Evolutionary conservation across 2,113 vertebrate genomes (phyloP).

Genomic region (Aramus guarauna): DNA sequence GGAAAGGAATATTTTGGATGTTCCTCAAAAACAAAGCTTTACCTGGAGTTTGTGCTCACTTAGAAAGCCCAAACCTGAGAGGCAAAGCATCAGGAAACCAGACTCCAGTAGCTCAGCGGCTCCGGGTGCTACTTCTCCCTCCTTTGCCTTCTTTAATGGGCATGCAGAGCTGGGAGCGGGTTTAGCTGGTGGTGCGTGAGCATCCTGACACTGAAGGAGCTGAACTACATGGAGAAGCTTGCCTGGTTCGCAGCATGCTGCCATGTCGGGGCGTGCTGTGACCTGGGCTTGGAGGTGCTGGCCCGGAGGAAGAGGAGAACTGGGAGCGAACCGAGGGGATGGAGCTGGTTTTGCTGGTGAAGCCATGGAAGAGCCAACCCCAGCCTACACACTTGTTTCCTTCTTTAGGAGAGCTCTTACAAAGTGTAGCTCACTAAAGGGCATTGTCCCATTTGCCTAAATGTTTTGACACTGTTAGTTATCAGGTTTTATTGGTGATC

Average conservation of each 20-base stretch:
- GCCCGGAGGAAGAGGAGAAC: neutral
- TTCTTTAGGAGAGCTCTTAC: neutral
- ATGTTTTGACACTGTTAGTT: conserved; percentile 29
- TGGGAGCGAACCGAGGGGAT: fast-evolving
- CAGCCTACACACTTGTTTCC: neutral
- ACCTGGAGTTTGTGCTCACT: fast-evolving
- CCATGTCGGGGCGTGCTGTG: fast-evolving
- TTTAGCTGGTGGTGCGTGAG: fast-evolving
- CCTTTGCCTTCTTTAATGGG: neutral
- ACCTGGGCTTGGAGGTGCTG: fast-evolving
- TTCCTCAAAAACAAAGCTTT: neutral
- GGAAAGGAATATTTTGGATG: neutral
- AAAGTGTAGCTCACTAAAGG: neutral
- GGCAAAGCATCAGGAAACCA: fast-evolving
- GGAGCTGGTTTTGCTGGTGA: neutral
- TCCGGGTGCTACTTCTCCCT: neutral
- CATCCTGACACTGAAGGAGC: neutral
- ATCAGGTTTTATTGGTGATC: neutral
- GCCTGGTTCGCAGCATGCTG: neutral
- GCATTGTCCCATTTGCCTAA: neutral
- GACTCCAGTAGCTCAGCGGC: neutral
- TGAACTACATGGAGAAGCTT: neutral
- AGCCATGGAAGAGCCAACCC: neutral
- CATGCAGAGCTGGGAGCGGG: fast-evolving
- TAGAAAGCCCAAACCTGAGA: neutral